Evolutionary conservation across 2,113 vertebrate species (phyloP).

Genomic region (Coracopsis vasa): DNA sequence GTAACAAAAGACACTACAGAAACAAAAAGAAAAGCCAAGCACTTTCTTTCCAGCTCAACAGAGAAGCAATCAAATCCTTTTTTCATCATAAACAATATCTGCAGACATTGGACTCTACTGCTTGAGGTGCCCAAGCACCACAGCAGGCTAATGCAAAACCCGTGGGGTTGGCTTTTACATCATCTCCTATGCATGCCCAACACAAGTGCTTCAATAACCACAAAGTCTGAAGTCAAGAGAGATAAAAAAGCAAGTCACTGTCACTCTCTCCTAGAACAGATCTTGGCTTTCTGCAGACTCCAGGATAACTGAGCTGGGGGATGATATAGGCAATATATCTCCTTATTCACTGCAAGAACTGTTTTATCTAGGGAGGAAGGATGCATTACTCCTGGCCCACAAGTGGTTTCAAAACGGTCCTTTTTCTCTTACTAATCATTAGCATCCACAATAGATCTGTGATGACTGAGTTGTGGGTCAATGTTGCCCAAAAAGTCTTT

Average conservation of each 20-base stretch:
- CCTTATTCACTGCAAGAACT: not conserved
- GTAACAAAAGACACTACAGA: not conserved
- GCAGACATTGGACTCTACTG: not conserved
- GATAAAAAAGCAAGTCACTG: not conserved
- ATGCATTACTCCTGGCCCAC: not conserved
- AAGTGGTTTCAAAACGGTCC: not conserved
- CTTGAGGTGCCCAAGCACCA: not conserved
- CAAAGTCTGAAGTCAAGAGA: not conserved
- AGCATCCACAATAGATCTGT: not conserved
- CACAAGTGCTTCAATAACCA: not conserved
- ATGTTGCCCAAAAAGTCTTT: not conserved
- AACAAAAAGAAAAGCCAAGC: not conserved
- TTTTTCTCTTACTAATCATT: not conserved
- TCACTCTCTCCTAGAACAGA: not conserved
- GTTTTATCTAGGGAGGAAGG: not conserved
- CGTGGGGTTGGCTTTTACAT: not conserved
- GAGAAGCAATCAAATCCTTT: not conserved
- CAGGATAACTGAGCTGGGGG: not conserved
- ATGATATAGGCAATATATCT: not conserved
- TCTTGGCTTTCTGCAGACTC: not conserved
- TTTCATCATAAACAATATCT: not conserved
- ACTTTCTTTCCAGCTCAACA: not conserved
- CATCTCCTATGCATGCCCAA: fast-evolving
- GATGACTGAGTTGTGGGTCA: not conserved
- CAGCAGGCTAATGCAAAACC: not conserved